These are phyloP conservation scores for Microtus oregoni DNA, from an alignment of 2,113 vertebrate genomes.

Conservation along the genomic window DNA sequence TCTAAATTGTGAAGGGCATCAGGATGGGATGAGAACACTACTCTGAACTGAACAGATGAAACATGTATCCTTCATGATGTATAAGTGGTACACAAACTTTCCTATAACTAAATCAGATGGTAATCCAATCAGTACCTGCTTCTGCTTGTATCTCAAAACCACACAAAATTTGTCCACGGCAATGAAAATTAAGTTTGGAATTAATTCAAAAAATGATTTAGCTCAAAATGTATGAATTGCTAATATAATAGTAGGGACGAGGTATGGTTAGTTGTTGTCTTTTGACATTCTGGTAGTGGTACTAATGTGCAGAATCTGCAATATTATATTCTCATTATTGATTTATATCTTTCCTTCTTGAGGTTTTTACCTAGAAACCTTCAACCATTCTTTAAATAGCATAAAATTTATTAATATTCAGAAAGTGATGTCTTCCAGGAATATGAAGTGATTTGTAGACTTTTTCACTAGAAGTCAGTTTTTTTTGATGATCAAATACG, in stretches of 20 bases:
- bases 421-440: neutral
- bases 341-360: neutral
- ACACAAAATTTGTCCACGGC: neutral
- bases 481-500: neutral
- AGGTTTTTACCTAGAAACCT: neutral
- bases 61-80: neutral
- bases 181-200: neutral
- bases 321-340: neutral
- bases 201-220: neutral
- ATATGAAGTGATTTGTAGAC: neutral
- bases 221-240: neutral
- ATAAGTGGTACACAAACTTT: neutral
- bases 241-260: neutral
- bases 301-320: neutral
- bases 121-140: neutral
- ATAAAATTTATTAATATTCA: neutral
- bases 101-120: neutral
- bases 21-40: neutral
- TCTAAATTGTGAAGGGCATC: slow-evolving; percentile 20
- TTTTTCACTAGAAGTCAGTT: neutral
- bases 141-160: neutral
- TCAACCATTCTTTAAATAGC: neutral
- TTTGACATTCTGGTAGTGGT: neutral
- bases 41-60: neutral
- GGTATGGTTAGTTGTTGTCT: neutral